Base-by-base conservation (phyloP, 2,888 invertebrate species). In the Habroteleia sp. region DNA sequence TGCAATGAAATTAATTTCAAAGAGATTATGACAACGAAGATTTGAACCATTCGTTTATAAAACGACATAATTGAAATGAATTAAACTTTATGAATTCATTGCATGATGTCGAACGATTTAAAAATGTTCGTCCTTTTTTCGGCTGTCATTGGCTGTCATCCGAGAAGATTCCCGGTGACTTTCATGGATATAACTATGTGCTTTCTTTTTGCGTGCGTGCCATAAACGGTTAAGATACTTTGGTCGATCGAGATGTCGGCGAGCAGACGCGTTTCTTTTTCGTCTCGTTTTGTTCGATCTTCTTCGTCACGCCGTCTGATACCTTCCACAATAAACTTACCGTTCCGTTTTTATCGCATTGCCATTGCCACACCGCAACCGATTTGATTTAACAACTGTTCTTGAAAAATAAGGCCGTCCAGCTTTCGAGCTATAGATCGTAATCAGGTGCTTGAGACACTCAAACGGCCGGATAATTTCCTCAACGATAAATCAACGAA, bases 321-420 rank as follows among this genome's bases (percentile, higher is more conserved):
- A 33, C 54, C 60, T 39, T 54, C 41, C 66, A 63, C 54, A 50
- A 63, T 56, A 63, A 63, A 74, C 68, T 41, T 37, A 31, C 42
- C 66, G 66, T 62, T 62, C 23, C 14, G 74, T 69, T 69, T 69
- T 74, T 69, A 54, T 35, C 58, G 68, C 13, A 11, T 48, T 17
- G 41, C 52, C 27, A 35, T 42, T 20, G 68, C 68, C 54, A 14
- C 50, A 58, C 35, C 63, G 58, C 68, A 52, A 63, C 74, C 50
- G 69, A 74, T 63, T 69, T 74, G 74, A 69, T 69, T 68, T 74
- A 74, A 68, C 68, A 74, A 74, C 74, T 74, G 69, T 74, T 58
- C 29, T 39, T 37, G 50, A 74, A 74, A 68, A 74, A 63, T 69
- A 65, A 58, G 37, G 17, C 48, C 23, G 48, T 17, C 48, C 41